phyloP scores from a whole-genome alignment of 1,140 invertebrate species.

The Aleiodes sp. region DNA sequence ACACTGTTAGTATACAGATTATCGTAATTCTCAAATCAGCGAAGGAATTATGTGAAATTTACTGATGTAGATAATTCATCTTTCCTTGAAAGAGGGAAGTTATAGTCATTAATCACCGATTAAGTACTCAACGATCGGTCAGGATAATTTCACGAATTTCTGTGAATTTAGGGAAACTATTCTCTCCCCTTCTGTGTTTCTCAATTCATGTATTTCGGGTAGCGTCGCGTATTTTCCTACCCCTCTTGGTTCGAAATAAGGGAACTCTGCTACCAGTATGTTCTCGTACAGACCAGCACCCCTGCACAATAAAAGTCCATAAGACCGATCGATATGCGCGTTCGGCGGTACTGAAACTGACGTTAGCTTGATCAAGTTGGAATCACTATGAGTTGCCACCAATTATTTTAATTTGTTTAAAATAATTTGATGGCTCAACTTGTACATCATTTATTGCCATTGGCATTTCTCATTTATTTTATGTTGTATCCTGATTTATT shows the following conservation, averaged over 20 bases:
- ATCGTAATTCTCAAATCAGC: too few species aligned
- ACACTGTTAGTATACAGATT: too few species aligned
- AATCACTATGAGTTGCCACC: constrained; percentile 46
- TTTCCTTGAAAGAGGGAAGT: neutral
- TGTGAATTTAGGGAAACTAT: constrained; percentile 52
- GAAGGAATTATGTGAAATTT: too few species aligned
- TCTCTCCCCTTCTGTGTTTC: neutral
- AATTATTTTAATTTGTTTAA: constrained; percentile 1
- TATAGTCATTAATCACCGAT: constrained; percentile 58
- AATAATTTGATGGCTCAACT: too few species aligned
- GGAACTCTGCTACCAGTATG: constrained; percentile 60
- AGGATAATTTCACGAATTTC: constrained; percentile 59
- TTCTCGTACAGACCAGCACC: constrained; percentile 61
- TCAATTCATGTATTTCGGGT: neutral
- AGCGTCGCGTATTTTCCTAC: neutral
- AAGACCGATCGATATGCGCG: constrained; percentile 60
- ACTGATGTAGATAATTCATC: too few species aligned
- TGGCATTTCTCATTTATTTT: too few species aligned
- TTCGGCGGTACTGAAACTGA: constrained; percentile 55
- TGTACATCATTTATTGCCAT: neutral
- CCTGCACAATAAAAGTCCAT: constrained; percentile 52
- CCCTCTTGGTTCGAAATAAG: neutral
- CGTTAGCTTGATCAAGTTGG: constrained; percentile 57
- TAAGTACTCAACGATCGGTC: constrained; percentile 57
- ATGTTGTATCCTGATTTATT: too few species aligned